These are phyloP conservation scores for Drosophila nasuta DNA, from an alignment of 1,140 invertebrate genomes.

Conservation along the genomic window DNA sequence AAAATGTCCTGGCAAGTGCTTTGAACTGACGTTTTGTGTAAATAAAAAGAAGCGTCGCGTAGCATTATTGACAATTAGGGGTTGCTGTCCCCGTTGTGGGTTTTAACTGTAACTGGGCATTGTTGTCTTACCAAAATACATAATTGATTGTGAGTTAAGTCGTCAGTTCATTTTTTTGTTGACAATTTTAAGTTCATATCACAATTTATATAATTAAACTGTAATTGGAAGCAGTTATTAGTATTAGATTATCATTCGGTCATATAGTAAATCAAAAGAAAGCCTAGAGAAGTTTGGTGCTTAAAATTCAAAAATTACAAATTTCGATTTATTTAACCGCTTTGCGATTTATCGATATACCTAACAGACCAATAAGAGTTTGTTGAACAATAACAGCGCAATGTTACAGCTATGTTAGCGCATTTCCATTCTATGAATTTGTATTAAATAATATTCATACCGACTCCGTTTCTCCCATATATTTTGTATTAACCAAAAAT, in stretches of 20 bases:
- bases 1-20: constrained; percentile 55
- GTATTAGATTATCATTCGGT: too few relatives aligned
- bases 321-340: too few relatives aligned
- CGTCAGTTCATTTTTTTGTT: neutral
- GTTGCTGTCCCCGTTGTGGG: constrained; percentile 23
- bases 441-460: too few relatives aligned
- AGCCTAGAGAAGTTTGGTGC: neutral
- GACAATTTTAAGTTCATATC: neutral
- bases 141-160: neutral
- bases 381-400: too few relatives aligned
- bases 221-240: too few relatives aligned
- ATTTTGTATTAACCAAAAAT: too few relatives aligned
- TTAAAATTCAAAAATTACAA: neutral
- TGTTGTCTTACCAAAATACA: neutral
- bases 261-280: too few relatives aligned
- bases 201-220: neutral
- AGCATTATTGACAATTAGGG: constrained; percentile 38
- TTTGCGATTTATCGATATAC: too few relatives aligned
- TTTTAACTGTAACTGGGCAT: neutral
- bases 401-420: too few relatives aligned
- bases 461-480: too few relatives aligned
- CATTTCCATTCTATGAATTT: too few relatives aligned
- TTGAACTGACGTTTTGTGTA: constrained; percentile 65
- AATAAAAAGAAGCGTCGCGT: constrained; percentile 52
- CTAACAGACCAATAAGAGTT: too few relatives aligned